These are phyloP conservation scores for Panzeria rudis DNA, from an alignment of 2,888 invertebrate genomes.

Conservation along the genomic window DNA sequence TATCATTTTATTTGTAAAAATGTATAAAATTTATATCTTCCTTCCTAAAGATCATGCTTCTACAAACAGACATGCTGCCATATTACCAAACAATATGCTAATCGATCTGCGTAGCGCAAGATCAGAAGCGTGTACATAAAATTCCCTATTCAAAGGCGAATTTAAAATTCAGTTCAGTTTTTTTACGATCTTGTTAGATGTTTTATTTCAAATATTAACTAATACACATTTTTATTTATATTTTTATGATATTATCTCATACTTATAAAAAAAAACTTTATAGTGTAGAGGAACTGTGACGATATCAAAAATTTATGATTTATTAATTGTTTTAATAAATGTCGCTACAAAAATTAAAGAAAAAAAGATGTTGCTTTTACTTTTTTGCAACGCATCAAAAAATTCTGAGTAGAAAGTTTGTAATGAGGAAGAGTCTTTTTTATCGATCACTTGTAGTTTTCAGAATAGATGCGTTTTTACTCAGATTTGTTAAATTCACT, in stretches of 20 bases:
- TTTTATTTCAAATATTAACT: background rate
- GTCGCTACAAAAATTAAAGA: background rate
- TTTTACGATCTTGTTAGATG: background rate
- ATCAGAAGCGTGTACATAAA: conserved; percentile 15
- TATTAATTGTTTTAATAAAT: background rate
- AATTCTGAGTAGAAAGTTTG: background rate
- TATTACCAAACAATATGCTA: conserved; percentile 8
- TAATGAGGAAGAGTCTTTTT: too few relatives aligned
- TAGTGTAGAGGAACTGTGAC: background rate
- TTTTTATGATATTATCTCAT: background rate
- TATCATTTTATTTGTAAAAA: conserved; percentile 53
- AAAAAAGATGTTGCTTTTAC: background rate
- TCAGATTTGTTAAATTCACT: too few relatives aligned
- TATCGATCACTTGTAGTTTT: too few relatives aligned
- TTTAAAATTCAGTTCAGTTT: background rate
- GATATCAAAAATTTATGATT: background rate
- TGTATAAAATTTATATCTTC: conserved; percentile 63
- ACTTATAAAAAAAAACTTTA: background rate
- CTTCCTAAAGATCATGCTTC: conserved; percentile 56
- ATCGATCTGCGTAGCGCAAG: background rate
- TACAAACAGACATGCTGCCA: conserved; percentile 20
- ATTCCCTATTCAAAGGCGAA: background rate
- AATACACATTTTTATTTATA: background rate
- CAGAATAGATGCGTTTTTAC: too few relatives aligned
- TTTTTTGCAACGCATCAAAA: background rate